These are phyloP conservation scores for Drosophila trapezifrons DNA, from an alignment of 1,140 invertebrate species.

Conservation along the genomic window DNA sequence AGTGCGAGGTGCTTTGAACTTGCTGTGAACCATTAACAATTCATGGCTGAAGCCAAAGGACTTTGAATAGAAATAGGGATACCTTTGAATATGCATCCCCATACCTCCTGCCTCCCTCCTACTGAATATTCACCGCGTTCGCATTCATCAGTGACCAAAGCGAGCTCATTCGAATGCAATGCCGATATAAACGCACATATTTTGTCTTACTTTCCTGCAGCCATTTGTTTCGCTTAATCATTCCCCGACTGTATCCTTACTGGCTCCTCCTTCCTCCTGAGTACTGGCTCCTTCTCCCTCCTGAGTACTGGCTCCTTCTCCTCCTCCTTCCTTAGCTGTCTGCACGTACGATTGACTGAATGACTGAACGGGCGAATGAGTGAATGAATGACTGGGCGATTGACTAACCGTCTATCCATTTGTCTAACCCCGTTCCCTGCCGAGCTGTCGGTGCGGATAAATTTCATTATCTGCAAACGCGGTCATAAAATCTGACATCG, in stretches of 20 bases:
- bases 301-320: background rate
- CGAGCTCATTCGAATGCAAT: constrained; percentile 29
- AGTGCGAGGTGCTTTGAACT: background rate
- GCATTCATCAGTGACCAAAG: constrained; percentile 15
- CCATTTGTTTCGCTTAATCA: constrained; percentile 33
- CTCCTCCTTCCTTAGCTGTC: constrained; percentile 26
- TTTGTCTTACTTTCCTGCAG: constrained; percentile 9
- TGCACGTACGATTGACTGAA: constrained; percentile 39
- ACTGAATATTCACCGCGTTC: constrained; percentile 16
- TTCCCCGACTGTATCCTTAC: constrained; percentile 7
- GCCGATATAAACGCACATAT: constrained; percentile 18
- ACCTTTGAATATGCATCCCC: constrained; percentile 13
- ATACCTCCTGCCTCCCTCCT: too few relatives aligned
- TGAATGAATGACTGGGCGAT: constrained; percentile 32
- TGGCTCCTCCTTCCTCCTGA: background rate
- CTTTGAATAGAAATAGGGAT: background rate
- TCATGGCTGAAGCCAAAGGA: background rate
- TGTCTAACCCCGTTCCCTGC: constrained; percentile 13
- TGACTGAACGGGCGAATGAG: constrained; percentile 14
- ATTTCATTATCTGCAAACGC: constrained; percentile 81
- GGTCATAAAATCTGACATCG: constrained; percentile 70
- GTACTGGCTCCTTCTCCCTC: too few relatives aligned
- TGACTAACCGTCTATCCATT: constrained; percentile 24
- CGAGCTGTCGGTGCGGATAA: constrained; percentile 45
- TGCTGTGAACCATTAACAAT: constrained; percentile 18